Percentiles rank a stretch among this genome's conserved stretches.
These are phyloP conservation scores for Lordiphosa clarofinis DNA, from an alignment of 1,140 invertebrate genomes.

Conservation along the genomic window DNA sequence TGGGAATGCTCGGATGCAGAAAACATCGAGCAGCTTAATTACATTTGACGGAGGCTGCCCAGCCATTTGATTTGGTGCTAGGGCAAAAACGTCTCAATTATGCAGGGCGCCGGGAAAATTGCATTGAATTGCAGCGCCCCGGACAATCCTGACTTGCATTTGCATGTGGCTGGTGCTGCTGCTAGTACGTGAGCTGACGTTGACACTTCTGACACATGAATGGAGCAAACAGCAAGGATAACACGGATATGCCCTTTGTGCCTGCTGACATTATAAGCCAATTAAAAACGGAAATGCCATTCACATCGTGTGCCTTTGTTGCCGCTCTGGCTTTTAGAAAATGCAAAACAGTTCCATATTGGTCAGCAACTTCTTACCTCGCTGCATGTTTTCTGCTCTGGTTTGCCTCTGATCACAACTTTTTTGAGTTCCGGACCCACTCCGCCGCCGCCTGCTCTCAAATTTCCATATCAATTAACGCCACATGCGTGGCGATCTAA, in stretches of 20 bases:
- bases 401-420: slow-evolving; percentile 57
- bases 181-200: slow-evolving; percentile 26
- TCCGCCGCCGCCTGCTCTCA: neutral
- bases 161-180: slow-evolving; percentile 22
- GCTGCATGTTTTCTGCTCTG: slow-evolving; percentile 49
- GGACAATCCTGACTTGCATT: slow-evolving; percentile 23
- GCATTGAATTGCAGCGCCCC: slow-evolving; percentile 3
- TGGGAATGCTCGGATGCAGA: slow-evolving; percentile 5
- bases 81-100: slow-evolving; percentile 37
- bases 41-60: slow-evolving; percentile 13
- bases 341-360: slow-evolving; percentile 16
- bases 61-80: slow-evolving; percentile 19
- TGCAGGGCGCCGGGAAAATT: slow-evolving; percentile 12
- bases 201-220: slow-evolving; percentile 47
- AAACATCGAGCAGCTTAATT: slow-evolving; percentile 32
- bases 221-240: slow-evolving; percentile 9
- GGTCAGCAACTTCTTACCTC: slow-evolving; percentile 52
- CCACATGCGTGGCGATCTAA: slow-evolving; percentile 21
- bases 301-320: slow-evolving; percentile 10
- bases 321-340: slow-evolving; percentile 20
- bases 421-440: slow-evolving; percentile 39
- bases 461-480: slow-evolving; percentile 60
- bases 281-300: slow-evolving; percentile 40
- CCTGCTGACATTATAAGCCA: slow-evolving; percentile 32
- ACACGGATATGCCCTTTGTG: slow-evolving; percentile 28